These are phyloP conservation scores for Nephrotoma flavescens DNA, from an alignment of 2,888 invertebrate species.

Conservation along the genomic window DNA sequence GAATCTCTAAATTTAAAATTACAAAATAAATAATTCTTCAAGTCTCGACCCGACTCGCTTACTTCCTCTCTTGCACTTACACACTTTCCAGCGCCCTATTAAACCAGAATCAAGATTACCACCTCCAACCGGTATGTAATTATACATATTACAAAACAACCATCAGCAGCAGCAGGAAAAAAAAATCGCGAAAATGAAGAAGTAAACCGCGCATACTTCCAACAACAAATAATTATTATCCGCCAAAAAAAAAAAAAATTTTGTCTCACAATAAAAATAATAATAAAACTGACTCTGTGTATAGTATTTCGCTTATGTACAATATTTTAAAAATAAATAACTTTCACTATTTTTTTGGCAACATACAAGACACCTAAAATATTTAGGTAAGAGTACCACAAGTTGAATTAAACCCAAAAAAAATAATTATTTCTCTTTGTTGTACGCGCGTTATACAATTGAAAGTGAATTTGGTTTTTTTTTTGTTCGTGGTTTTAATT, in stretches of 20 bases:
- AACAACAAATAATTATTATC: not conserved
- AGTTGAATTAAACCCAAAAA: not conserved
- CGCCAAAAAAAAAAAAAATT: not conserved
- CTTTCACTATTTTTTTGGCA: not conserved
- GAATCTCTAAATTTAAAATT: not conserved
- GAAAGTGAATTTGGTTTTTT: not conserved
- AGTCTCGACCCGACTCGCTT: not conserved
- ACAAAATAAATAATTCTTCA: not conserved
- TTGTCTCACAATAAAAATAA: not conserved
- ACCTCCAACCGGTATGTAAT: not conserved
- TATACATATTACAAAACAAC: not conserved
- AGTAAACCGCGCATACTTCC: not conserved
- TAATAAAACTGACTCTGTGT: not conserved
- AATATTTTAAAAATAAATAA: not conserved
- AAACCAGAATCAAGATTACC: not conserved
- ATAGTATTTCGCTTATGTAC: not conserved
- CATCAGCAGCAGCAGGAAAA: not conserved
- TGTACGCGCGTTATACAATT: not conserved
- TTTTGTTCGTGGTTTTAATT: not conserved
- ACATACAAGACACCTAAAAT: not conserved
- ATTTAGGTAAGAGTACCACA: not conserved
- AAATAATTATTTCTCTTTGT: not conserved
- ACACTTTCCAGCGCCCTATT: not conserved
- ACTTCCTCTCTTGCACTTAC: not conserved
- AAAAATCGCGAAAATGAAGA: not conserved